Base-by-base conservation (phyloP, 2,797 vertebrate genomes). In the Enteromius treurensis region DNA sequence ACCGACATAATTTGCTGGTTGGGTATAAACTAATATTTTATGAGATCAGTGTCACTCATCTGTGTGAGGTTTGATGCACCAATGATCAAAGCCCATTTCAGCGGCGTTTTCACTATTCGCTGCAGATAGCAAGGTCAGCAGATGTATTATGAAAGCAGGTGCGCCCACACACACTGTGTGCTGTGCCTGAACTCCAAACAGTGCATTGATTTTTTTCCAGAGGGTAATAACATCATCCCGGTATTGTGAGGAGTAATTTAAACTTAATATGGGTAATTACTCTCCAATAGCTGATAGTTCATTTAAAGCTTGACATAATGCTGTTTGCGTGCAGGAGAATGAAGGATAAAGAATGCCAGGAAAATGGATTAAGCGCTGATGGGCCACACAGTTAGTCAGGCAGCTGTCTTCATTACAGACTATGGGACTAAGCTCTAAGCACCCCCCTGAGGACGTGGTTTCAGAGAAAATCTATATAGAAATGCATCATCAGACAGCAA, bases 111-210 rank as follows among this genome's bases (percentile, higher is more conserved):
- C 88, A 62, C 73, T 86, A 23, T 81, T 90, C 89, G 89, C 76
- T 86, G 23, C 40, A 92, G 91, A 92, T 90, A 93, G 92, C 92
- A 93, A 92, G 91, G 92, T 94, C 93, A 95, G 92, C 94, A 92
- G 89, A 93, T 92, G 92, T 92, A 94, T 94, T 93, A 90, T 93
- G 92, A 91, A 89, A 92, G 91, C 92, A 93, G 92, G 93, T 93
- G 91, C 67, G 42, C 15, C 53, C 91, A 92, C 87, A 86, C 87
- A 90, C 91, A 90, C 90, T 89, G 88, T 87, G 86, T 88, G 87
- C 91, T 89, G 86, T 87, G 89, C 89, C 88, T 85, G 88, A 92
- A 89, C 91, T 92, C 92, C 47, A 42, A 93, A 94, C 91, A 87
- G 91, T 79, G 86, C 92, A 95, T 95, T 91, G 94, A 95, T 94